Evolutionary conservation across 2,888 invertebrate species (phyloP), one percentile per base, ranked within the genome.

Genomic region (Hoplodrina blanda): DNA sequence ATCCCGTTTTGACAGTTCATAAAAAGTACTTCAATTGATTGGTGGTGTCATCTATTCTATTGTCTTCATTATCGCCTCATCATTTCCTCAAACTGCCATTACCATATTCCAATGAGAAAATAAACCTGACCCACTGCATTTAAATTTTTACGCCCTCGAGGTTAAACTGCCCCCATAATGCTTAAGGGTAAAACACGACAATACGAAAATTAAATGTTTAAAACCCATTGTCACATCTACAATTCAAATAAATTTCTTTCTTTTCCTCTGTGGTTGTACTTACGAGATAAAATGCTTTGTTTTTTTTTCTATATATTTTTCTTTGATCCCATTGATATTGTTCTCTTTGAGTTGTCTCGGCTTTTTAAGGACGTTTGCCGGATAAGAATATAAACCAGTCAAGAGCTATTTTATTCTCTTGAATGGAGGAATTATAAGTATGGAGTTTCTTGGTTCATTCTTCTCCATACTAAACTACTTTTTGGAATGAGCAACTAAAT

Each of bases 211-310:
- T 78, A 76, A 76, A 70, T 80, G 83, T 85, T 85, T 74, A 75
- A 85, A 76, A 62, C 69, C 81, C 78, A 80, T 82, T 83, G 73
- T 85, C 69, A 70, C 63, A 84, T 84, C 81, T 81, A 78, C 81
- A 85, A 83, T 85, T 85, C 85, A 78, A 85, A 85, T 80, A 46
- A 17, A 73, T 60, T 62, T 73, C 79, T 69, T 85, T 82, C 74
- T 77, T 59, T 57, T 44, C 69, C 65, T 78, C 81, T 84, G 76
- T 84, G 46, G 71, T 55, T 55, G 70, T 71, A 74, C 72, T 79
- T 76, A 62, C 54, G 25, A 79, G 80, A 85, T 80, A 85, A 80
- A 70, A 78, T 69, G 74, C 80, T 85, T 82, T 76, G 71, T 82
- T 82, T 78, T 77, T 73, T 73, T 70, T 78, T n/a, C 4, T 62